phyloP scores from a whole-genome alignment of 1,140 invertebrate species.

The Drosophila sproati region DNA sequence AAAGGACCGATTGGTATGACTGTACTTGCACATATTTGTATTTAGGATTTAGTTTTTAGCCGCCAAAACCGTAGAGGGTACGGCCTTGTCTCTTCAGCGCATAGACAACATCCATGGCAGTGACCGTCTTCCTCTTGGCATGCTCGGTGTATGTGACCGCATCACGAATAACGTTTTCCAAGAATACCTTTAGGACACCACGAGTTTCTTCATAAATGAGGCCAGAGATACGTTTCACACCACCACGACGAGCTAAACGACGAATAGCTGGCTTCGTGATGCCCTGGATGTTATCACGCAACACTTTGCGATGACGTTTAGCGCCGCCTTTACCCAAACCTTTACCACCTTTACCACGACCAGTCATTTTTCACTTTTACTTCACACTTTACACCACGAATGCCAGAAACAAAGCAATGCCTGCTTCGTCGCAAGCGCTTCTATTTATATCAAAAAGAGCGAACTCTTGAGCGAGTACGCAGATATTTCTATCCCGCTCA shows the following conservation, averaged over 20 bases:
- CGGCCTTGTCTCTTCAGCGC: constrained; percentile 93
- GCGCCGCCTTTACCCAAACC: constrained; percentile 76
- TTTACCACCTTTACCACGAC: constrained; percentile 89
- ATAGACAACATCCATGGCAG: constrained; percentile 95
- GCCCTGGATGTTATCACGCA: constrained; percentile 84
- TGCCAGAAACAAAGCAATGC: constrained; percentile 3
- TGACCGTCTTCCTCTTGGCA: constrained; percentile 91
- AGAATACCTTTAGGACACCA: constrained; percentile 89
- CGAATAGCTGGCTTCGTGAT: constrained; percentile 88
- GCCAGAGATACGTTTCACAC: constrained; percentile 90
- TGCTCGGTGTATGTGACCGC: constrained; percentile 91
- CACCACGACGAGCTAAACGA: constrained; percentile 88
- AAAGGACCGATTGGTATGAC: no score
- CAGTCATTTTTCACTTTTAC: constrained; percentile 85
- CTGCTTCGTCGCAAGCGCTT: no score
- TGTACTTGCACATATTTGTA: no score
- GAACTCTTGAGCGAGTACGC: background rate
- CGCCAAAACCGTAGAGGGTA: constrained; percentile 88
- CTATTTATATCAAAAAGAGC: no score
- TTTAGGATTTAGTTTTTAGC: constrained; percentile 80
- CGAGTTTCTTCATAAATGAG: constrained; percentile 85
- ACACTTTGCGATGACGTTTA: constrained; percentile 88
- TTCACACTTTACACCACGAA: constrained; percentile 1
- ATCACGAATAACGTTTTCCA: constrained; percentile 92
- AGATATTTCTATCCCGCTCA: background rate